A percentile compares a stretch with the other conserved stretches of the same genome.
phyloP scores from a whole-genome alignment of 2,888 invertebrate genomes.

The Therioaphis trifolii region DNA sequence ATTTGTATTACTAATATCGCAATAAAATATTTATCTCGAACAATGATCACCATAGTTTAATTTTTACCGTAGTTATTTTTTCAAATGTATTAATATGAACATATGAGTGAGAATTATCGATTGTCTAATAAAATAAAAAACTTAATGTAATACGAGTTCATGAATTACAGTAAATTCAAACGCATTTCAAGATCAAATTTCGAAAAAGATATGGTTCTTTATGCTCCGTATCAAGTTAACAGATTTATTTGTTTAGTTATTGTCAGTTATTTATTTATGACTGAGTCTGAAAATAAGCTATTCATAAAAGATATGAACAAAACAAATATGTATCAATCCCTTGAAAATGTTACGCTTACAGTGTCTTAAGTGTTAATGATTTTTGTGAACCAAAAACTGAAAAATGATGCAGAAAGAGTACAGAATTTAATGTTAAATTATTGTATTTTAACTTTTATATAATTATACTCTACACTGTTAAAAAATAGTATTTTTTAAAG shows the following conservation, averaged over 20 bases:
- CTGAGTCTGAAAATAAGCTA: not conserved
- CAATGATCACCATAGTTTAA: no score
- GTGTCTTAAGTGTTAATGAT: not conserved
- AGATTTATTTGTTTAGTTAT: slow-evolving; percentile 17
- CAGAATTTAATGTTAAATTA: no score
- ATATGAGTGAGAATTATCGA: no score
- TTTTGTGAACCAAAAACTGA: no score
- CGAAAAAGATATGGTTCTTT: not conserved
- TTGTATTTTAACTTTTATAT: no score
- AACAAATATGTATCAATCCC: not conserved
- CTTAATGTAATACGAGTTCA: not conserved
- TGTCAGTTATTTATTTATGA: not conserved
- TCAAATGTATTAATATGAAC: no score
- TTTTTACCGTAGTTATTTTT: no score
- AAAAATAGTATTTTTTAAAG: no score
- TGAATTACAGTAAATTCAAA: not conserved
- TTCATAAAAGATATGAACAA: not conserved
- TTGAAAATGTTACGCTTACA: not conserved
- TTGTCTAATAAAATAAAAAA: not conserved
- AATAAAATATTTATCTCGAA: no score
- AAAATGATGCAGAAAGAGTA: no score
- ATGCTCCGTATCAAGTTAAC: not conserved
- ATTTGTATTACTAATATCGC: no score
- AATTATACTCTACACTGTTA: no score
- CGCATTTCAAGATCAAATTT: not conserved